Conservation (phyloP, 2,113 vertebrate species). For the Callorhinus ursinus region DNA sequence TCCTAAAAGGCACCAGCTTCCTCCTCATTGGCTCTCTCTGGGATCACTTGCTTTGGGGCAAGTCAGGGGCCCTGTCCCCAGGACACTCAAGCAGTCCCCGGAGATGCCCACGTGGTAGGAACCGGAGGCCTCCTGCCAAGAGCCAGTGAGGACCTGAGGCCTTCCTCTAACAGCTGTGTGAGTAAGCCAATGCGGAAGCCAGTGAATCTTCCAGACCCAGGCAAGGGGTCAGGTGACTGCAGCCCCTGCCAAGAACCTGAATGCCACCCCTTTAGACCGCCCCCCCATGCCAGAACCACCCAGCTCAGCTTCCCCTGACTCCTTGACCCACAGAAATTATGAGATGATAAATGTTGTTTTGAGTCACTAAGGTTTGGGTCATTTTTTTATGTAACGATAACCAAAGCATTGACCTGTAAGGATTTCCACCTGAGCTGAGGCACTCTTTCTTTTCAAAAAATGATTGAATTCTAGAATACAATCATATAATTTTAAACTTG, state of each 20-base stretch:
- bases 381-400: background rate
- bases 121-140: background rate
- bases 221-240: background rate
- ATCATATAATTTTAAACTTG: background rate
- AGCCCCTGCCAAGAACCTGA: background rate
- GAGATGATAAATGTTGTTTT: background rate
- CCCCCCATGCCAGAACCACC: background rate
- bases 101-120: background rate
- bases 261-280: background rate
- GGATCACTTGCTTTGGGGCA: background rate
- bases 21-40: background rate
- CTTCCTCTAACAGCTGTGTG: background rate
- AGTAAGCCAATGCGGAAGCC: background rate
- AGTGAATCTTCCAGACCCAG: background rate
- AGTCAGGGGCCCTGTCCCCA: background rate
- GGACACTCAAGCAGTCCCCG: background rate
- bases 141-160: background rate
- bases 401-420: background rate
- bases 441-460: background rate
- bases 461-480: conserved; percentile 2
- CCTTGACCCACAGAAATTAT: background rate
- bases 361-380: background rate
- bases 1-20: background rate
- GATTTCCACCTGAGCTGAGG: background rate
- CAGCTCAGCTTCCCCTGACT: background rate